Percentiles rank a stretch among this genome's conserved stretches.
Evolutionary conservation across 2,113 vertebrate species (phyloP).

Genomic region (Grantiella picta): DNA sequence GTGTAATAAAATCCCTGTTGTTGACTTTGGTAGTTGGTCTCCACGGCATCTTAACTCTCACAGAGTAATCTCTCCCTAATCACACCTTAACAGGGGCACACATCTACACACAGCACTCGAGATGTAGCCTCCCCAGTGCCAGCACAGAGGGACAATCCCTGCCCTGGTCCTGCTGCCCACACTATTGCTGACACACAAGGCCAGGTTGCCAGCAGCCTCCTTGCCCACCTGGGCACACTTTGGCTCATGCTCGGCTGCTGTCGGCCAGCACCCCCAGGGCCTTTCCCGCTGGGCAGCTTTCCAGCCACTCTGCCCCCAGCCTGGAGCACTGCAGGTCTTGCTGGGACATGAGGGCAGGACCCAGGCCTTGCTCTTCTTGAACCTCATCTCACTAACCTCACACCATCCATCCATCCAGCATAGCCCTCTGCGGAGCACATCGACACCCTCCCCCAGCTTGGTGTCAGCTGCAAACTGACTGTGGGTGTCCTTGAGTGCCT

Average conservation of each 20-base stretch:
- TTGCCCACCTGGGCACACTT: neutral
- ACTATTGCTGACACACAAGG: accelerated
- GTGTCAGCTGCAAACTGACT: neutral
- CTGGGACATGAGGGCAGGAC: accelerated
- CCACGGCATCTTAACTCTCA: accelerated
- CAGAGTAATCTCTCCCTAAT: neutral
- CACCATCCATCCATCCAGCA: accelerated
- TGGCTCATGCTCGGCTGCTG: accelerated
- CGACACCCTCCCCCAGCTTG: accelerated
- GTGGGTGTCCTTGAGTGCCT: accelerated
- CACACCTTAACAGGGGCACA: accelerated
- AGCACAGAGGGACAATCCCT: neutral
- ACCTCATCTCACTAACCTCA: accelerated
- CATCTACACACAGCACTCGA: neutral
- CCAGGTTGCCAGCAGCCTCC: accelerated
- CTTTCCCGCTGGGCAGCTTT: accelerated
- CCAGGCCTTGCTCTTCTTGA: accelerated
- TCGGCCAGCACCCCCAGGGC: accelerated
- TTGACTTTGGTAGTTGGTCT: neutral
- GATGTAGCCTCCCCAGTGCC: neutral
- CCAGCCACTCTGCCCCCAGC: neutral
- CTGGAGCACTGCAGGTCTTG: accelerated
- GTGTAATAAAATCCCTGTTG: neutral
- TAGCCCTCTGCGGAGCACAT: neutral
- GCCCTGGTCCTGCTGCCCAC: neutral